Conservation (phyloP, 1,140 invertebrate species). For the Helicoverpa armigera region DNA sequence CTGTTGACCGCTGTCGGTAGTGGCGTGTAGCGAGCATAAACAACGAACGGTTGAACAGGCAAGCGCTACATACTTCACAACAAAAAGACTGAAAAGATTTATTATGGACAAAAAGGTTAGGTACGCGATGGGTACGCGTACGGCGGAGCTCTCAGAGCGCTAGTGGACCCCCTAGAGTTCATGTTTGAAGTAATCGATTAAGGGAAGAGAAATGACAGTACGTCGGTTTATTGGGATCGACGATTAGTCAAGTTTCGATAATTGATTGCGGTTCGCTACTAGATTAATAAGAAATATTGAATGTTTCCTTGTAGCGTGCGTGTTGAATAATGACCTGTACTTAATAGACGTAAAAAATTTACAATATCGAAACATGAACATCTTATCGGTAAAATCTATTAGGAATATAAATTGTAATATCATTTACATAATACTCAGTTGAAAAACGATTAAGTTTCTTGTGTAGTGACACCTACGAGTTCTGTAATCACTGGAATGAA, state of each 20-base stretch:
- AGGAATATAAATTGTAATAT: conserved; percentile 42
- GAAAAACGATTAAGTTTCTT: conserved; percentile 39
- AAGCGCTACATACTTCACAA: conserved; percentile 57
- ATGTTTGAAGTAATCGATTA: conserved; percentile 85
- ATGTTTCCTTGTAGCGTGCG: conserved; percentile 62
- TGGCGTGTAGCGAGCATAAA: conserved; percentile 43
- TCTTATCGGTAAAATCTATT: conserved; percentile 40
- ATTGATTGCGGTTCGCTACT: conserved; percentile 81
- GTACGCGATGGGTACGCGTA: conserved; percentile 54
- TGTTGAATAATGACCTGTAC: conserved; percentile 63
- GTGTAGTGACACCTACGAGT: conserved; percentile 34
- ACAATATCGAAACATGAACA: conserved; percentile 44
- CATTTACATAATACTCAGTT: conserved; percentile 46
- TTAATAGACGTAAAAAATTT: conserved; percentile 49
- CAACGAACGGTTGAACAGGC: conserved; percentile 42
- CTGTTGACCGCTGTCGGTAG: conserved; percentile 40
- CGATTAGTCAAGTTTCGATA: conserved; percentile 84
- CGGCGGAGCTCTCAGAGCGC: conserved; percentile 51
- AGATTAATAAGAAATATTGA: conserved; percentile 81
- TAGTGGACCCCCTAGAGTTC: conserved; percentile 80
- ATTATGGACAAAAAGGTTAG: conserved; percentile 72
- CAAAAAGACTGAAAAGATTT: conserved; percentile 72
- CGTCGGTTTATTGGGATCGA: conserved; percentile 76
- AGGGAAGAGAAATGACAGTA: conserved; percentile 85
- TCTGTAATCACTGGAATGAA: conserved; percentile 43